These are phyloP conservation scores for Dendrocincla fuliginosa DNA, from an alignment of 2,797 vertebrate species.

Conservation along the genomic window DNA sequence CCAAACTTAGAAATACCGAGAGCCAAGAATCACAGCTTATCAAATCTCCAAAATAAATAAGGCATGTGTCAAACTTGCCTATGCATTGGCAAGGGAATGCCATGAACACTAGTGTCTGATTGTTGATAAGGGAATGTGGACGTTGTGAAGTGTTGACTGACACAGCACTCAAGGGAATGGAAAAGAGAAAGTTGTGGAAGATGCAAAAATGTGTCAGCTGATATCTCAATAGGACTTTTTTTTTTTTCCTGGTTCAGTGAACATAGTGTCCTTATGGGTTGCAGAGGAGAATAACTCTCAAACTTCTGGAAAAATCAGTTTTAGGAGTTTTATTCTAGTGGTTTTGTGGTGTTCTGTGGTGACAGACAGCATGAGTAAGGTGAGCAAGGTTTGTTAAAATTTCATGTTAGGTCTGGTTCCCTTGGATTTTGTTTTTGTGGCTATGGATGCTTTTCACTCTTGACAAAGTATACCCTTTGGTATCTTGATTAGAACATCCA, in stretches of 20 bases:
- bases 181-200: constrained; percentile 45
- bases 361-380: not conserved
- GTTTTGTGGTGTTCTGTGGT: not conserved
- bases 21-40: constrained; percentile 51
- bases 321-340: not conserved
- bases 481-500: not conserved
- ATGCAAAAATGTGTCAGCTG: constrained; percentile 51
- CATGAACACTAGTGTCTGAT: not conserved
- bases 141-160: constrained; percentile 50
- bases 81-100: constrained; percentile 3
- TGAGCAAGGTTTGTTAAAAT: not conserved
- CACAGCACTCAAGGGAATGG: constrained; percentile 17
- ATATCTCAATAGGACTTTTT: not conserved
- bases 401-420: not conserved
- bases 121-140: constrained; percentile 37
- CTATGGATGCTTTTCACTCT: not conserved
- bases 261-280: not conserved
- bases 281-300: not conserved
- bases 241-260: not conserved
- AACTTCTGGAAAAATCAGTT: not conserved
- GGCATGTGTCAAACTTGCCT: constrained; percentile 46
- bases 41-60: constrained; percentile 46
- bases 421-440: not conserved
- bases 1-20: not conserved
- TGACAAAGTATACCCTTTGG: not conserved